Conservation (phyloP, 2,113 vertebrate genomes). For the Felis chaus region DNA sequence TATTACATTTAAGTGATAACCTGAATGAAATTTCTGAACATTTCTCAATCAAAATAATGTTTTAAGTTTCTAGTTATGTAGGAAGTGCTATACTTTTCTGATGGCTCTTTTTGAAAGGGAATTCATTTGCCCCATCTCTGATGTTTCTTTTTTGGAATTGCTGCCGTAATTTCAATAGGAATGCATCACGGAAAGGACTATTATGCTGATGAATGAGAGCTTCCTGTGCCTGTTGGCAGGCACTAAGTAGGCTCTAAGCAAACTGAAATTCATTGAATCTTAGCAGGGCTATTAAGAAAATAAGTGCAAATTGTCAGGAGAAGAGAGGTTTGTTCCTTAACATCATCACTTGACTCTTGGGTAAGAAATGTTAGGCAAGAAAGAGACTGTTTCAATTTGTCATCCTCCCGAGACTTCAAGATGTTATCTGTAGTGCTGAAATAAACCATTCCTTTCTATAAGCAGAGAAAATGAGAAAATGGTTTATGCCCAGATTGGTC, state of each 20-base stretch:
- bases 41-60: constrained; percentile 52
- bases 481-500: constrained; percentile 71
- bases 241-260: constrained; percentile 56
- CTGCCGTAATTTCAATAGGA: constrained; percentile 40
- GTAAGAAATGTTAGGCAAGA: constrained; percentile 66
- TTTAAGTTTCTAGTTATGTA: constrained; percentile 5
- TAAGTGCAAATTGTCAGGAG: constrained; percentile 68
- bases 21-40: not conserved
- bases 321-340: constrained; percentile 60
- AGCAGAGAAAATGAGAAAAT: constrained; percentile 78
- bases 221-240: constrained; percentile 37
- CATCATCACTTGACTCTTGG: constrained; percentile 64
- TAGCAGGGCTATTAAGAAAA: constrained; percentile 65
- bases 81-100: not conserved
- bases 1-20: not conserved
- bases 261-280: constrained; percentile 56
- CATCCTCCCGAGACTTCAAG: constrained; percentile 65
- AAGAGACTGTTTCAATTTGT: constrained; percentile 70
- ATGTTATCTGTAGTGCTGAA: constrained; percentile 62
- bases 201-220: constrained; percentile 58
- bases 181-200: not conserved
- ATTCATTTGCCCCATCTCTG: constrained; percentile 37
- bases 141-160: constrained; percentile 49
- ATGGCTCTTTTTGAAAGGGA: not conserved
- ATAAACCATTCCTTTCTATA: constrained; percentile 66